Conservation (phyloP, 1,140 invertebrate genomes). For the Alviniconcha marisindica region DNA sequence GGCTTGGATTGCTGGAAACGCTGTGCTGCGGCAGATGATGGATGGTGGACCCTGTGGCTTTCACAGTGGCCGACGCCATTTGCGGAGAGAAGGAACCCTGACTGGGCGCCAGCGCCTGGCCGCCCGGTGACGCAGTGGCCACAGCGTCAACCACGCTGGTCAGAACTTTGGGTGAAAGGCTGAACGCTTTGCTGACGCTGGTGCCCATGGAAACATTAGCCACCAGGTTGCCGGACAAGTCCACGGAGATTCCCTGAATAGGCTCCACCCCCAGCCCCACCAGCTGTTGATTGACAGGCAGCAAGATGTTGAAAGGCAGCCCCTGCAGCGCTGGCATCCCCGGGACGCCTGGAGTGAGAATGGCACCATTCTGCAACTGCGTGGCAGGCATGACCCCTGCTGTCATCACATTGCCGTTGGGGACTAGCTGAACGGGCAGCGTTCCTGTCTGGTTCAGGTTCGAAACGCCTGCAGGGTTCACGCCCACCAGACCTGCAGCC, state of each 20-base stretch:
- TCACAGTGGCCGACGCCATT: neutral
- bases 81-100: neutral
- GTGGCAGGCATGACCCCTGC: constrained; percentile 9
- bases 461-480: neutral
- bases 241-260: constrained; percentile 24
- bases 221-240: constrained; percentile 33
- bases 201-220: constrained; percentile 19
- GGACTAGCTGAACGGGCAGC: neutral
- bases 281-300: constrained; percentile 38
- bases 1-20: neutral
- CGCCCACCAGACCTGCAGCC: constrained; percentile 16
- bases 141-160: constrained; percentile 11
- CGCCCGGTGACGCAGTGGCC: neutral
- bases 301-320: constrained; percentile 41
- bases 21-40: constrained; percentile 31
- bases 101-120: neutral
- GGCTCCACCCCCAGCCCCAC: constrained; percentile 24
- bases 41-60: constrained; percentile 18
- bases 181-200: constrained; percentile 11
- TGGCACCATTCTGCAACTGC: neutral
- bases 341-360: constrained; percentile 1
- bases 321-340: constrained; percentile 15
- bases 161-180: constrained; percentile 32
- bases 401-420: neutral
- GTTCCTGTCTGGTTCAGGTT: constrained; percentile 23